Conservation (phyloP, 1,140 invertebrate species). For the Drosophila parvula region DNA sequence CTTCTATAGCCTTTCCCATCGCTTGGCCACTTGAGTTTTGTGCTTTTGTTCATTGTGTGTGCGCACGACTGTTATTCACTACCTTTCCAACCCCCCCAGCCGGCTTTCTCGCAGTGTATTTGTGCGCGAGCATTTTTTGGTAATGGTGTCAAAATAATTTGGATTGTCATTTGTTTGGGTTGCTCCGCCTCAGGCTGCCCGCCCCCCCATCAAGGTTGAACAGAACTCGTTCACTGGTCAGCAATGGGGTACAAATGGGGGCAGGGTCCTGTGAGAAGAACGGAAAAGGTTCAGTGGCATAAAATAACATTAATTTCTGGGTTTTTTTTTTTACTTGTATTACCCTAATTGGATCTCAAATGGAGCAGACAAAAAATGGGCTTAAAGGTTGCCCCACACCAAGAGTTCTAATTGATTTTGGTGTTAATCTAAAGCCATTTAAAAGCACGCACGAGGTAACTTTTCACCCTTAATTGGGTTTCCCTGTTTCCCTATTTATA, state of each 20-base stretch:
- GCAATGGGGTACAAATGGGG: neutral
- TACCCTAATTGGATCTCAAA: neutral
- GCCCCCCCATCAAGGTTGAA: slow-evolving; percentile 35
- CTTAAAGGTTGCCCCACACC: neutral
- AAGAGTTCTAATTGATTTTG: neutral
- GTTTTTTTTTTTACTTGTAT: slow-evolving; percentile 17
- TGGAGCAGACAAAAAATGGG: neutral
- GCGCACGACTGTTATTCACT: slow-evolving; percentile 4
- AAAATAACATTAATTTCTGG: neutral
- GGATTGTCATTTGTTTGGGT: slow-evolving; percentile 73
- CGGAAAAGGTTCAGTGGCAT: slow-evolving; percentile 4
- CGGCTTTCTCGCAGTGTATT: neutral
- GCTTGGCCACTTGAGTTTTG: slow-evolving; percentile 54
- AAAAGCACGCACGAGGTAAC: neutral
- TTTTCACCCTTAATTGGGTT: neutral
- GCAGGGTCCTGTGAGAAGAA: neutral
- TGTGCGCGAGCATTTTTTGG: slow-evolving; percentile 55
- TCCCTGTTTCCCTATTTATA: neutral
- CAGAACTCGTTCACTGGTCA: neutral
- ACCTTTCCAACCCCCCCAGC: too few species aligned
- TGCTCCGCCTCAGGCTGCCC: slow-evolving; percentile 28
- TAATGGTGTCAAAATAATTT: slow-evolving; percentile 82
- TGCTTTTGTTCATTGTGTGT: slow-evolving; percentile 29
- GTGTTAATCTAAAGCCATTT: neutral
- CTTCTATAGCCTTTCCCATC: slow-evolving; percentile 5